Base-by-base conservation (phyloP, 2,797 vertebrate genomes). In the Cryptoprocta ferox region DNA sequence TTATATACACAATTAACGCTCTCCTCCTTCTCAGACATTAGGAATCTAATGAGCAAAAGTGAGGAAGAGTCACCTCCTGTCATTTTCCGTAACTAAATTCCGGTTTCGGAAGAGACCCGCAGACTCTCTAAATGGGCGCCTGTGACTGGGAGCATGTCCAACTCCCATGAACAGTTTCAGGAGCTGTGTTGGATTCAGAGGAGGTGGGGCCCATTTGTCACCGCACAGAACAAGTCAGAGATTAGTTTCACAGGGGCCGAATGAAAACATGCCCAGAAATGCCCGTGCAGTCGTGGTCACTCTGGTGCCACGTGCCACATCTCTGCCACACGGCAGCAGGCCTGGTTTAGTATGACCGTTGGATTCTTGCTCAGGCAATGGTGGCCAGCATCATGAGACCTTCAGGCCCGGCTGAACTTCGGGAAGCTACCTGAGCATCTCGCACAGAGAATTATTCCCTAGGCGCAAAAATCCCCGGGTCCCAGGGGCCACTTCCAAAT, bases 141-240 rank as follows among this genome's bases (percentile, higher is more conserved):
- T 13, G 2, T 42, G 45, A 53, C 39, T 7, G 6, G 3, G 42
- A 45, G 32, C 3, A 0, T 2, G 16, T 6, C 16, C 24, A 13
- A 37, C 50, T 39, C 66, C 37, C 2, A 11, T 0, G 3, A 61
- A 68, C 19, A 53, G 93, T 26, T 83, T 88, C 15, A 39, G 87
- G 13, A 75, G 56, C 8, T 1, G 7, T 2, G 50, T 15, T 35
- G 42, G 53, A 70, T 68, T 88, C 7, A 12, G 35, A 73, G 78
- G 53, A 10, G 7, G 37, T 5, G 19, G 15, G 15, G 2, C 26
- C 0, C 56, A 30, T 26, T 35, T 6, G 24, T 14, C 42, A 12
- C 0, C 6, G 26, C 48, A 21, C 19, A 16, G 65, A 68, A 18
- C 5, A 32, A 19, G 19, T 37, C 28, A 4, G 35, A 85, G 78